Conservation (phyloP, 1,140 invertebrate species). For the Streblospio benedicti region DNA sequence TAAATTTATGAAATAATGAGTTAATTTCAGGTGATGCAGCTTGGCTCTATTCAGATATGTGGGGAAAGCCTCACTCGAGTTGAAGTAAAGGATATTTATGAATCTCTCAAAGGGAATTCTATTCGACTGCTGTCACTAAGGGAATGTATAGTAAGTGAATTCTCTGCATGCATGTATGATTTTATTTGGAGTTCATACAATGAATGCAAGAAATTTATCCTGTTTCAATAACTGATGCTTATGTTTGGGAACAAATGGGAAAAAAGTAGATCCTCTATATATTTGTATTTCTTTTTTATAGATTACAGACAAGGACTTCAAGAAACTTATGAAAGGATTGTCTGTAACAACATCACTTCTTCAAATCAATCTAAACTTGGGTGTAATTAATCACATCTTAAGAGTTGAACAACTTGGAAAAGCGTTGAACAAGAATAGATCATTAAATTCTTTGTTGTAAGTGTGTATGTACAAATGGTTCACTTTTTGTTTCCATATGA, state of each 20-base stretch:
- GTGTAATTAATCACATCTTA: conserved; percentile 22
- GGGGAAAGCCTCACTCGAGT: conserved; percentile 6
- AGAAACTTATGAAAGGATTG: conserved; percentile 26
- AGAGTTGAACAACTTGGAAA: conserved; percentile 25
- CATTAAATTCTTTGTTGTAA: conserved; percentile 32
- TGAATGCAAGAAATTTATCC: too few species aligned
- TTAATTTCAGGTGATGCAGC: too few species aligned
- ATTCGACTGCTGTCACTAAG: conserved; percentile 23
- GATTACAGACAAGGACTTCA: conserved; percentile 24
- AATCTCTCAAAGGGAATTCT: conserved; percentile 3
- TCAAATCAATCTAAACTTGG: conserved; percentile 31
- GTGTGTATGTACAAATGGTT: conserved; percentile 9
- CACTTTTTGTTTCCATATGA: not conserved
- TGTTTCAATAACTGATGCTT: too few species aligned
- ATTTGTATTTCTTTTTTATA: too few species aligned
- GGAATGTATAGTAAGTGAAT: too few species aligned
- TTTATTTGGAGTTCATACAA: too few species aligned
- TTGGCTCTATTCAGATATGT: conserved; percentile 9
- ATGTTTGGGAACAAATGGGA: too few species aligned
- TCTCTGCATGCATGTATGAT: too few species aligned
- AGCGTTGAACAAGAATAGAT: conserved; percentile 28
- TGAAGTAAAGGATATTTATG: conserved; percentile 17
- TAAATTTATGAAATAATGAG: too few species aligned
- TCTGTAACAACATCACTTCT: conserved; percentile 25
- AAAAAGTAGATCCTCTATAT: too few species aligned